A percentile compares a stretch with the other conserved stretches of the same genome.
These are phyloP conservation scores for Drosophila fuyamai DNA, from an alignment of 1,140 invertebrate genomes.

Conservation along the genomic window DNA sequence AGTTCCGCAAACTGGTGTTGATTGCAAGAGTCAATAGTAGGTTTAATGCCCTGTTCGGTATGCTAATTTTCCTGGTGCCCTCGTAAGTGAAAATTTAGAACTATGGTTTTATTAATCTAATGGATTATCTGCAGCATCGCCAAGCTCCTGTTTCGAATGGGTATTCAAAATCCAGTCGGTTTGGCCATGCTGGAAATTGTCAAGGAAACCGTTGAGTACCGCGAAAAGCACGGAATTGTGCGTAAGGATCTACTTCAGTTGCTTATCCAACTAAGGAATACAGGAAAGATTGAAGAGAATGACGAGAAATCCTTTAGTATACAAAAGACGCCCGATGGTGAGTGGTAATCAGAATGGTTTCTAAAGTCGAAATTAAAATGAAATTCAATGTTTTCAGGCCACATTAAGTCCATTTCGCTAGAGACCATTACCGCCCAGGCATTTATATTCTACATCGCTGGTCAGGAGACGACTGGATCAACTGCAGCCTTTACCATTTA, in stretches of 20 bases:
- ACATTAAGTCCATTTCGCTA: constrained; percentile 78
- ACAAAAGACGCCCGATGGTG: constrained; percentile 53
- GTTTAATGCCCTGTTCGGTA: constrained; percentile 36
- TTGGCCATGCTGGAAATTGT: constrained; percentile 81
- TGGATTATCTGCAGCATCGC: constrained; percentile 35
- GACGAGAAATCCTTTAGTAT: constrained; percentile 66
- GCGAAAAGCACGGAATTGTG: constrained; percentile 85
- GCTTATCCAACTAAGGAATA: constrained; percentile 86
- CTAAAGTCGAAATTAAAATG: fast-evolving
- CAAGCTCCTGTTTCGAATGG: constrained; percentile 51
- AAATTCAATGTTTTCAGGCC: constrained; percentile 27
- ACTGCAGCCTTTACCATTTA: constrained; percentile 87
- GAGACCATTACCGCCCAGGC: constrained; percentile 87
- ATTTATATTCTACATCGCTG: constrained; percentile 89
- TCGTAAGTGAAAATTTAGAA: constrained; percentile 46
- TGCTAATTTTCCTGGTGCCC: constrained; percentile 66
- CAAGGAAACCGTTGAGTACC: constrained; percentile 86
- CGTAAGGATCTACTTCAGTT: constrained; percentile 87
- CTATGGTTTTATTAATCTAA: not conserved
- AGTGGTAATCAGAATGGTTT: not conserved
- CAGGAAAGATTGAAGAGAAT: constrained; percentile 78
- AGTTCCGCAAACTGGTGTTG: constrained; percentile 53
- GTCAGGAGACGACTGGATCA: constrained; percentile 90
- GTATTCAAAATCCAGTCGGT: constrained; percentile 45
- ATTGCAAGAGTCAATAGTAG: constrained; percentile 13